These are phyloP conservation scores for Dermatemys mawii DNA, from an alignment of 2,113 vertebrate genomes.

Conservation along the genomic window DNA sequence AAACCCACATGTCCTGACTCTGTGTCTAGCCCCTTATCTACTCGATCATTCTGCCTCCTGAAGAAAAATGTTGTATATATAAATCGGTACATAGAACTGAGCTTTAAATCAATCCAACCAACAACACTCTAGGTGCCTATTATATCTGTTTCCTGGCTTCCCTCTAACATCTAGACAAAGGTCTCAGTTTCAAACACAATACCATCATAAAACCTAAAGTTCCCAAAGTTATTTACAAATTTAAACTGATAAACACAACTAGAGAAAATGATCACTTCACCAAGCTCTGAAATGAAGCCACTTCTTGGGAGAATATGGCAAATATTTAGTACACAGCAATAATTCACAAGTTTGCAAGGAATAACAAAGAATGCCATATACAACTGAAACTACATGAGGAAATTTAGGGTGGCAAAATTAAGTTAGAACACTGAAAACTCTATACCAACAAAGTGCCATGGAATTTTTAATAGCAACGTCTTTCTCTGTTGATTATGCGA, in stretches of 20 bases:
- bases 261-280: neutral
- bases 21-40: neutral
- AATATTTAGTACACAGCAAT: neutral
- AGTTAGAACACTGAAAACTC: neutral
- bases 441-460: neutral
- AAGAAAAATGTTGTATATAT: neutral
- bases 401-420: neutral
- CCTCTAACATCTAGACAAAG: neutral
- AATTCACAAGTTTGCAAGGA: neutral
- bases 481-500: neutral
- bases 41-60: neutral
- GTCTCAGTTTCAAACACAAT: neutral
- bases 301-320: neutral
- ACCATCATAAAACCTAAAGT: neutral
- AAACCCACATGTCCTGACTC: neutral
- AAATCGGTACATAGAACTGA: neutral
- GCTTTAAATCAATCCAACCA: neutral
- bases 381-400: neutral
- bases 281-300: rapidly evolving
- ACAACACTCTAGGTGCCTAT: too few species aligned
- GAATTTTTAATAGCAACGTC: neutral
- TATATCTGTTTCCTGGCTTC: neutral
- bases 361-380: rapidly evolving
- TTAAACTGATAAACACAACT: neutral
- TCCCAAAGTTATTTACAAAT: neutral